Evolutionary conservation across 2,797 vertebrate genomes (phyloP), one percentile per base, ranked within the genome.

Genomic region (Valencia hispanica): DNA sequence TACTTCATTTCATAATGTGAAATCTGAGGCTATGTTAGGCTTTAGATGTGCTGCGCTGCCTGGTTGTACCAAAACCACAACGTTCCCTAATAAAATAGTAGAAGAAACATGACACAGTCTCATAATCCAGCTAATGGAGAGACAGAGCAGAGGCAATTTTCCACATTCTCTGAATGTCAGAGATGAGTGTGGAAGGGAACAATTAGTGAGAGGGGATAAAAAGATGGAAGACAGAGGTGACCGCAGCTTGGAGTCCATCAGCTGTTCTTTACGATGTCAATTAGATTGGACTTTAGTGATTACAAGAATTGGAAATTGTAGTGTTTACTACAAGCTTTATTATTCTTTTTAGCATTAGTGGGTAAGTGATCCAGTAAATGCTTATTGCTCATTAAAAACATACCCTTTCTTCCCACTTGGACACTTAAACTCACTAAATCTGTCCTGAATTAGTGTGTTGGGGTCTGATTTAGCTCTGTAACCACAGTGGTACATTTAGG

Each of bases 291-390:
- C 81, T 88, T 79, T 77, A 75, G 79, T 75, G 82, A 88, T 89
- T 84, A 86, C 75, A 74, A 72, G 68, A 86, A 91, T 80, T 90
- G 87, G 74, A 88, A 86, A 86, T 87, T 86, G 81, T 72, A 80
- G 78, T 6, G 78, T 74, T 84, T 71, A 74, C 86, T 14, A 45
- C 74, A 61, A 80, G 86, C 75, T 82, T 78, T 61, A 50, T 53
- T 73, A 61, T 74, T 84, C 81, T 63, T 17, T 70, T 74, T 51
- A 78, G 78, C 81, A 81, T 80, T 77, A 88, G 71, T 17, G 80
- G 79, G 45, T 68, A 71, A 86, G 81, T 75, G 76, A 84, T 77
- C 80, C 3, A 3, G 68, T 72, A 72, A 89, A 82, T 81, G 80
- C 86, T 85, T 72, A 70, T 27, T 34, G 85, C 72, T 84, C 80